A percentile compares a stretch with the other conserved stretches of the same genome.
These are phyloP conservation scores for Eriosoma lanigerum DNA, from an alignment of 1,140 invertebrate genomes.

Conservation along the genomic window DNA sequence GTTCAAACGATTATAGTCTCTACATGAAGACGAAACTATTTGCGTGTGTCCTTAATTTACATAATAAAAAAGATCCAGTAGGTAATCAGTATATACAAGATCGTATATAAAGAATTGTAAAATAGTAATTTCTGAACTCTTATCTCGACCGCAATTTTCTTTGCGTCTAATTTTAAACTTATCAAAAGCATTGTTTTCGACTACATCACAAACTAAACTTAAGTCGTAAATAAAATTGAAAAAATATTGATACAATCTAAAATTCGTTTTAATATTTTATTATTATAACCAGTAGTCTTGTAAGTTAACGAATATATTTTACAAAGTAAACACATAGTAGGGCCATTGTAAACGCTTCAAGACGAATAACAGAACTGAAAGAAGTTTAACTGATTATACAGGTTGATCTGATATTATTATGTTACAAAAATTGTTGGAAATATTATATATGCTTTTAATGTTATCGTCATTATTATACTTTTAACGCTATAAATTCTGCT, in stretches of 20 bases:
- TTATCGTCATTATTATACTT: no score
- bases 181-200: background rate
- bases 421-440: no score
- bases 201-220: background rate
- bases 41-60: background rate
- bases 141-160: background rate
- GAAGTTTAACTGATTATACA: no score
- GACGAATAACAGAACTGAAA: no score
- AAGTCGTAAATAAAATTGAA: background rate
- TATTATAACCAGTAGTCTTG: no score
- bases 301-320: no score
- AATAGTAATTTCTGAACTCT: background rate
- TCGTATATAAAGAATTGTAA: background rate
- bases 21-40: background rate
- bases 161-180: background rate
- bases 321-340: no score
- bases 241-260: background rate
- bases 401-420: no score
- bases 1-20: conserved; percentile 9
- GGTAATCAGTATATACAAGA: background rate
- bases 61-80: background rate
- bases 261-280: background rate
- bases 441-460: no score
- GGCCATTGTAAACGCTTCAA: no score
- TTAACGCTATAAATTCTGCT: no score